Evolutionary conservation across 2,888 invertebrate species (phyloP), one percentile per base, ranked within the genome.

Genomic region (Tetragnatha montana): DNA sequence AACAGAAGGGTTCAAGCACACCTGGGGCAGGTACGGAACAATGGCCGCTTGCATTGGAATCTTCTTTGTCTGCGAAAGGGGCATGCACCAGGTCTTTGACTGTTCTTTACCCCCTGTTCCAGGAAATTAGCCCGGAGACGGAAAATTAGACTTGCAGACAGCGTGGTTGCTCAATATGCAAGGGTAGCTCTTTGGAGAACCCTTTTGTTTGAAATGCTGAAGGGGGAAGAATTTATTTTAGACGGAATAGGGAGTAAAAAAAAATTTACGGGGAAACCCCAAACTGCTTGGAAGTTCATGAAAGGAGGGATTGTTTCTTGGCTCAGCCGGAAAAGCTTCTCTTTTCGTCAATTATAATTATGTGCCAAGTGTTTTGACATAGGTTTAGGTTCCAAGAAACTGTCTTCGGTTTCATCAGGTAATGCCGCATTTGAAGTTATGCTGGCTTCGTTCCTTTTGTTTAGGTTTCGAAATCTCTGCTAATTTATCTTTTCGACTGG

Each of bases 1-100:
- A 6, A 14, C n/a, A 21, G 70, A 50, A 76, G 51, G 78, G 76
- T 88, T 88, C 75, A 82, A 51, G 60, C 78, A 78, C 76, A 81
- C 76, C 76, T 85, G 51, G 69, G 51, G 35, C 47, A 70, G 69
- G 49, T 19, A 19, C 81, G 71, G 81, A 73, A 81, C 73, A 81
- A 81, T 81, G 81, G 17, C 21, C 73, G 21, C 12, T 6, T 6
- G 47, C 49, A 81, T 81, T 81, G 12, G 47, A 70, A 47, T 60
- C 60, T 60, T 60, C 60, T 60, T 60, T 60, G 60, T 60, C 60
- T 60, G 21, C 21, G 17, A 70, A 70, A n/a, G 47, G 80, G 47
- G 50, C 81, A 81, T 81, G 19, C 10, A 71, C 81, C 71, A 70
- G 79, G 35, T 71, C 51, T 79, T 71, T 71, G 78, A 85, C 71